phyloP scores from a whole-genome alignment of 2,113 vertebrate genomes.

The Archilochus colubris region DNA sequence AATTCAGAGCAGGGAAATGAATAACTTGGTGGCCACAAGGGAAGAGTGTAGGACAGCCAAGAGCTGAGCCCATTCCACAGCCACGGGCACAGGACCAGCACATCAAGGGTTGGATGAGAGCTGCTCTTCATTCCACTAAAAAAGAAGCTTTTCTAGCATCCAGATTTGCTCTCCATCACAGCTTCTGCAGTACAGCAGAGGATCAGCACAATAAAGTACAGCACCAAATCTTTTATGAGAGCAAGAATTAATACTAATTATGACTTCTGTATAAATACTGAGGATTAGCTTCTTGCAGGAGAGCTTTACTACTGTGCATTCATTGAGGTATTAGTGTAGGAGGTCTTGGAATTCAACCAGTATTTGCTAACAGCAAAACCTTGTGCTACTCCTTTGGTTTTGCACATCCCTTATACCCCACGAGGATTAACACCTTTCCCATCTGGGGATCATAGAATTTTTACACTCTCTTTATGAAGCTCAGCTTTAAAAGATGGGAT shows the following conservation, averaged over 20 bases:
- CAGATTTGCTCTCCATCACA: not conserved
- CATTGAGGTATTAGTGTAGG: not conserved
- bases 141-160: not conserved
- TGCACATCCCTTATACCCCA: fast-evolving
- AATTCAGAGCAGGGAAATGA: not conserved
- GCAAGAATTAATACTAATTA: not conserved
- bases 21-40: not conserved
- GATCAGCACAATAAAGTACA: not conserved
- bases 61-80: not conserved
- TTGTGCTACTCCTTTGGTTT: not conserved
- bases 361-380: not conserved
- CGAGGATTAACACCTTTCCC: not conserved
- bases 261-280: not conserved
- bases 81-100: not conserved
- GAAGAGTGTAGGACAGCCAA: not conserved
- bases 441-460: not conserved
- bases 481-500: not conserved
- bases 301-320: not conserved
- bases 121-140: not conserved
- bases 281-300: not conserved
- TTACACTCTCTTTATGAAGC: not conserved
- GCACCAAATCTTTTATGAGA: not conserved
- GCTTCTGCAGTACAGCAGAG: not conserved
- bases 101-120: not conserved
- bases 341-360: not conserved